These are phyloP conservation scores for Melopsittacus undulatus DNA, from an alignment of 2,797 vertebrate genomes.

Conservation along the genomic window DNA sequence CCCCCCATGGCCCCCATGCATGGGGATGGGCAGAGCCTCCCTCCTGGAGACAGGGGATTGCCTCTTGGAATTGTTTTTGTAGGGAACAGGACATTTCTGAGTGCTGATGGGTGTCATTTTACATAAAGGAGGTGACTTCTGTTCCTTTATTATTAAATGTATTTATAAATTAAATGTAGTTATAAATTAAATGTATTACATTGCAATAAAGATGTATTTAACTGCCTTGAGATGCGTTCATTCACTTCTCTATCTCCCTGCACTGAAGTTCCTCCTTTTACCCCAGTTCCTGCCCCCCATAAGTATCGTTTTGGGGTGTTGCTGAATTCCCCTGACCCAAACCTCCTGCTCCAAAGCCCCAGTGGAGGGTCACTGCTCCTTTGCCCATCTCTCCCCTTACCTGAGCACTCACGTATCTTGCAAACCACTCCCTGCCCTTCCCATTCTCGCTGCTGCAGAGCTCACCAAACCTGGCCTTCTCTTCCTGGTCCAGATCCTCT, in stretches of 20 bases:
- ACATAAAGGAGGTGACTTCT: background rate
- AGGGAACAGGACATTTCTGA: background rate
- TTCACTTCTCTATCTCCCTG: background rate
- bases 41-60: accelerated
- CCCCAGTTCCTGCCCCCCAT: background rate
- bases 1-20: accelerated
- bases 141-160: background rate
- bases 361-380: accelerated
- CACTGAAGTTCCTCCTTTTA: background rate
- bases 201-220: background rate
- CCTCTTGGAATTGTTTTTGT: background rate
- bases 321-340: background rate
- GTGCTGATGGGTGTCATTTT: background rate
- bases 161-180: too few species aligned
- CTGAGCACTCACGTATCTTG: slow-evolving; percentile 94
- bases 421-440: slow-evolving; percentile 95
- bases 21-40: background rate
- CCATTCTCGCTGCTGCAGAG: slow-evolving; percentile 89
- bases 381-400: slow-evolving; percentile 67
- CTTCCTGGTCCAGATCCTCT: slow-evolving; percentile 93
- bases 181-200: too few species aligned
- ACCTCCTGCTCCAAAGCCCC: background rate
- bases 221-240: background rate
- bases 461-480: slow-evolving; percentile 93
- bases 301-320: background rate